phyloP scores from a whole-genome alignment of 1,140 invertebrate species.

The Acromyrmex charruanus region DNA sequence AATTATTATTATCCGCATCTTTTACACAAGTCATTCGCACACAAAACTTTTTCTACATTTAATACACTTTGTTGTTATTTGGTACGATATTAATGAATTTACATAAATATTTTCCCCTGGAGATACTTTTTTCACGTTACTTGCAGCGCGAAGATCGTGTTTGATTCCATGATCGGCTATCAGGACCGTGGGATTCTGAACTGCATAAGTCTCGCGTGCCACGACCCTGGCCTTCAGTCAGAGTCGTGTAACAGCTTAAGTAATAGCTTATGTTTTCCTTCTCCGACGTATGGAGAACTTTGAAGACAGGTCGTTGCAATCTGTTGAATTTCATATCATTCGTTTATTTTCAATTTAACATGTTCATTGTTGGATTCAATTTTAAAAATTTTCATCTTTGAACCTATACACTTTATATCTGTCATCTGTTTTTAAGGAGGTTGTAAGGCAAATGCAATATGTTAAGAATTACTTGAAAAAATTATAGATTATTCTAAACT shows the following conservation, averaged over 20 bases:
- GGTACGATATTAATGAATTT: background rate
- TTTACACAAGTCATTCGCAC: background rate
- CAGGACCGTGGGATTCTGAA: constrained; percentile 50
- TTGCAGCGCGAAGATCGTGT: background rate
- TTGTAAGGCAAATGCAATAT: no score
- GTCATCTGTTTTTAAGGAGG: background rate
- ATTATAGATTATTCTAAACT: no score
- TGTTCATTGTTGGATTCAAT: background rate
- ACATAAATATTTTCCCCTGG: background rate
- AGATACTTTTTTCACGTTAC: background rate
- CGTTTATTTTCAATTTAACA: background rate
- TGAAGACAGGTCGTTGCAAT: background rate
- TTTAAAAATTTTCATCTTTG: background rate
- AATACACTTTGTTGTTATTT: background rate
- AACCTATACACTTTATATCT: background rate
- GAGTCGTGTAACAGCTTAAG: constrained; percentile 51
- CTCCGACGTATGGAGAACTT: background rate
- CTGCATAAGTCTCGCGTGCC: constrained; percentile 39
- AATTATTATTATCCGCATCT: background rate
- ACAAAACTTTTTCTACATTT: background rate
- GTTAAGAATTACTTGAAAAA: no score
- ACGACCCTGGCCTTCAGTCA: constrained; percentile 50
- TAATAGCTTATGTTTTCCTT: constrained; percentile 34
- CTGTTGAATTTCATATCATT: background rate
- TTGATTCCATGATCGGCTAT: constrained; percentile 27